Evolutionary conservation across 2,797 vertebrate genomes (phyloP).

Genomic region (Lepilemur ruficaudatus): DNA sequence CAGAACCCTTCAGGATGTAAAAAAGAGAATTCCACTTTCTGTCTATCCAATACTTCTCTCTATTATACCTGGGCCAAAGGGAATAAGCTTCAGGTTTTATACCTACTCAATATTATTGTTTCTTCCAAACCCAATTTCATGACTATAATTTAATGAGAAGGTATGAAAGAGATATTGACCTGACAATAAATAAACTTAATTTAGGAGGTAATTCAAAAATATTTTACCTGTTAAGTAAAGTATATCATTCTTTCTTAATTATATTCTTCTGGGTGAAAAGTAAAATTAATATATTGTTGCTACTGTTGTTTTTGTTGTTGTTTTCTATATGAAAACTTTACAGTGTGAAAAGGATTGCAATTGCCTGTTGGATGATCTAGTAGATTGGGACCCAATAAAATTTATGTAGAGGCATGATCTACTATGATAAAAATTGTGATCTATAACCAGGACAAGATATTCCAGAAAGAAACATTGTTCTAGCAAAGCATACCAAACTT

Average conservation of each 20-base stretch:
- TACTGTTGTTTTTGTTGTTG: background rate
- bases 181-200: conserved; percentile 14
- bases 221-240: background rate
- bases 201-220: background rate
- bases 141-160: background rate
- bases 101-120: background rate
- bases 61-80: background rate
- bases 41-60: background rate
- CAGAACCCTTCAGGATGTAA: background rate
- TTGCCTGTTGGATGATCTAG: background rate
- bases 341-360: background rate
- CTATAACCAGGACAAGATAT: background rate
- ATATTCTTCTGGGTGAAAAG: background rate
- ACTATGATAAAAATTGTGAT: background rate
- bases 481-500: background rate
- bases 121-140: background rate
- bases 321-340: background rate
- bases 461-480: background rate
- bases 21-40: background rate
- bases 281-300: background rate
- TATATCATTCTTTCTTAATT: background rate
- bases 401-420: background rate
- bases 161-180: background rate
- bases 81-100: background rate
- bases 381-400: background rate